Evolutionary conservation across 2,888 invertebrate species (phyloP).

Genomic region (Dioctria linearis): DNA sequence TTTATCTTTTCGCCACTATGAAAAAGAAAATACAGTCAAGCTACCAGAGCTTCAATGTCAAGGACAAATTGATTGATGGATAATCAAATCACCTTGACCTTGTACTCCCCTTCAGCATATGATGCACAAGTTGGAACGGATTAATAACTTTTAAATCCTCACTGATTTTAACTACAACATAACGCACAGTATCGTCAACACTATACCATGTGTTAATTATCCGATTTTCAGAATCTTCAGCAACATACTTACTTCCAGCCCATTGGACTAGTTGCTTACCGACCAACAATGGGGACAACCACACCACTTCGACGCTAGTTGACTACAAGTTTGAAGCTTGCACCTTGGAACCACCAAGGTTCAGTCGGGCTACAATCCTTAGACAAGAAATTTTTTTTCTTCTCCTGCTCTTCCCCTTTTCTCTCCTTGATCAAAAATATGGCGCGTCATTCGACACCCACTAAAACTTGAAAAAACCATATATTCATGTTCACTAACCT

Average conservation of each 20-base stretch:
- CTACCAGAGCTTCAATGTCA: slow-evolving; percentile 77
- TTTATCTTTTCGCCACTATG: slow-evolving; percentile 65
- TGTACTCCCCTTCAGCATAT: slow-evolving; percentile 85
- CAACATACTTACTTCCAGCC: slow-evolving; percentile 63
- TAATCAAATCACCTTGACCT: slow-evolving; percentile 73
- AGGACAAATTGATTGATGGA: slow-evolving; percentile 86
- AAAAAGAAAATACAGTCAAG: slow-evolving; percentile 67
- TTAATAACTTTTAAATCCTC: slow-evolving; percentile 78
- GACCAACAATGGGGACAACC: no score
- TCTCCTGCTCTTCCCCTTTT: no score
- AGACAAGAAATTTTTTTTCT: no score
- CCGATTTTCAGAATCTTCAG: slow-evolving; percentile 78
- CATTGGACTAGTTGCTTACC: no score
- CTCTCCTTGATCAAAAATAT: no score
- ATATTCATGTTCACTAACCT: no score
- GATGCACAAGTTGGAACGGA: slow-evolving; percentile 80
- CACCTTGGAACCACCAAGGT: no score
- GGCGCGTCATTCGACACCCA: no score
- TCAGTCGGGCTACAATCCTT: no score
- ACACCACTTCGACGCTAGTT: no score
- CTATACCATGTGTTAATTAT: slow-evolving; percentile 93
- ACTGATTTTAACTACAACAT: slow-evolving; percentile 81
- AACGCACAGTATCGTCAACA: slow-evolving; percentile 72
- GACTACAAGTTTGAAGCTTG: no score
- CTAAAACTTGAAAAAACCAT: no score